Evolutionary conservation across 1,140 invertebrate genomes (phyloP), one percentile per base, ranked within the genome.

Genomic region (Drosophila teissieri): DNA sequence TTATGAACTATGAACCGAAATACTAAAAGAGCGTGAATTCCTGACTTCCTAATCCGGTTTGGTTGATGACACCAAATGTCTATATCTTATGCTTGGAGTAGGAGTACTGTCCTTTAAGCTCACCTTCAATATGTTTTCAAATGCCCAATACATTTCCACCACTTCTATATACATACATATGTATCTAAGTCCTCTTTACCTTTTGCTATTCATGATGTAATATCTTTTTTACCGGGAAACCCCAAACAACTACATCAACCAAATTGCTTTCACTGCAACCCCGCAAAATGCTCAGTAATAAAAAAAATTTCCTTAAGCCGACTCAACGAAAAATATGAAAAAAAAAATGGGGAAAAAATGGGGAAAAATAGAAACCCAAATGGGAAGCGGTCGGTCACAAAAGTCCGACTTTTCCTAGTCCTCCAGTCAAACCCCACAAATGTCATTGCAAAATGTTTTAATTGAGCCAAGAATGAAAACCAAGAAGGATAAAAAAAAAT

Each of bases 241-340:
- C 49, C 48, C 15, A 34, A 36, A 52, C 15, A 17, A 17, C 31
- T 77, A 60, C 58, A 63, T 74, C 73, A 60, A 81, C 80, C 61
- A 65, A 65, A 65, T 69, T 80, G 65, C 54, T 39, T 1, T 19
- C 69, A 64, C 57, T 55, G 70, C 53, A 64, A 31, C 67, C 54
- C 49, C 36, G 55, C 51, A 62, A 36, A 54, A 60, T 51, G 45
- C 58, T 39, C 52, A 19, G 24, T 22, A 58, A 42, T 60, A 62
- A 24, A 14, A 37, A 27, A 61, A 58, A 78, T 62, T 57, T 61
- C 44, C 82, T 72, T 83, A 83, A 83, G 80, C 75, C 27, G 75
- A 46, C 61, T 78, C 44, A 68, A 76, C 56, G 3, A 31, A 31
- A 31, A 3, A 37, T 14, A 37, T 37, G 1, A 75, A 40, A 15